Conservation (phyloP, 2,113 vertebrate species). For the Tragelaphus buxtoni region DNA sequence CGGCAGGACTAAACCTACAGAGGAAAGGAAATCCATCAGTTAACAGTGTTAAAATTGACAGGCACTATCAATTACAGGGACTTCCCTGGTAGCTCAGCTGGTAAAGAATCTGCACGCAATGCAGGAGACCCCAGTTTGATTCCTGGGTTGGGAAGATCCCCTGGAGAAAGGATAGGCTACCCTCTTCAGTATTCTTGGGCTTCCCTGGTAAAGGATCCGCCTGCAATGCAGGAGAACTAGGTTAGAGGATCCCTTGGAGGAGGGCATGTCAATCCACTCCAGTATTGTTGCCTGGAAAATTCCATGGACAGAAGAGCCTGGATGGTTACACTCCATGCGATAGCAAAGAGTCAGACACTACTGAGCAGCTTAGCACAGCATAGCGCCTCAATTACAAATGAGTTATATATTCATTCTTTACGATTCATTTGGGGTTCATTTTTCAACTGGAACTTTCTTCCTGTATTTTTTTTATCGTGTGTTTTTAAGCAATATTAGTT, state of each 20-base stretch:
- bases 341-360: rapidly evolving
- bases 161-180: background rate
- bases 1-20: background rate
- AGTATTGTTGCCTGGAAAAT: background rate
- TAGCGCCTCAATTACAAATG: background rate
- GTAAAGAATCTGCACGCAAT: background rate
- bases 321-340: background rate
- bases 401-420: background rate
- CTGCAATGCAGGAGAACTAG: background rate
- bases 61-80: background rate
- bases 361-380: background rate
- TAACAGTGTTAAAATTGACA: background rate
- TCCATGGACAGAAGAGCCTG: background rate
- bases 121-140: background rate
- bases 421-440: background rate
- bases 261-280: background rate
- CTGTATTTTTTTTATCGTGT: background rate
- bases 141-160: background rate
- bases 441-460: background rate
- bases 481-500: background rate
- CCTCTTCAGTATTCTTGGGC: background rate
- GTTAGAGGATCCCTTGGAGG: background rate
- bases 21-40: background rate
- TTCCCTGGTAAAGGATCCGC: background rate
- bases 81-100: background rate